Conservation (phyloP, 2,888 invertebrate genomes). For the Plebejus melissa region DNA sequence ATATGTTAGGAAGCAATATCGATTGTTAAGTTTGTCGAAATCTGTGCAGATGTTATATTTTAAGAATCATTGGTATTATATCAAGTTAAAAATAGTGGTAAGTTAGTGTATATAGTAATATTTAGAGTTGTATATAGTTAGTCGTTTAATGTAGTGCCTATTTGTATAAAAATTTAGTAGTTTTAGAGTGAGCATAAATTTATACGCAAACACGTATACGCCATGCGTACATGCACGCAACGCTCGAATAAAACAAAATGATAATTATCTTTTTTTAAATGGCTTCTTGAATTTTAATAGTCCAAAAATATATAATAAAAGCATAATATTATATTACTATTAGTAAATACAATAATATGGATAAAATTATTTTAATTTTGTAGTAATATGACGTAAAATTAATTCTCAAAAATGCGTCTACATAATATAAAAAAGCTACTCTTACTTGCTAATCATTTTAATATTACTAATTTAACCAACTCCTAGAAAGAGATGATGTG, state of each 20-base stretch:
- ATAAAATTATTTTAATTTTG: not conserved
- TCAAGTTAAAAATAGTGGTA: constrained; percentile 13
- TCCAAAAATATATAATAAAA: no score
- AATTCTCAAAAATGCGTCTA: not conserved
- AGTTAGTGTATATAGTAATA: constrained; percentile 6
- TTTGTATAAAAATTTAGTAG: not conserved
- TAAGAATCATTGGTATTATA: constrained; percentile 23
- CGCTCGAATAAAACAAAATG: not conserved
- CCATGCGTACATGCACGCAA: not conserved
- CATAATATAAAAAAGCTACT: no score
- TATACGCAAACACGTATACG: not conserved
- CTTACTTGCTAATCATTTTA: no score
- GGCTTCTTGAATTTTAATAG: not conserved
- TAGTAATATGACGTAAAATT: not conserved
- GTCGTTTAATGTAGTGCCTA: not conserved
- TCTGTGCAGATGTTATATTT: constrained; percentile 17
- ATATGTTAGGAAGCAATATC: constrained; percentile 58
- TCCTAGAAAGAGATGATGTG: not conserved
- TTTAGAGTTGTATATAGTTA: constrained; percentile 3
- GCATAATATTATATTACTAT: no score
- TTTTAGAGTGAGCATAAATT: not conserved
- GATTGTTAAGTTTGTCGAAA: constrained; percentile 63
- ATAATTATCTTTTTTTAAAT: not conserved
- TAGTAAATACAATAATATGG: not conserved
- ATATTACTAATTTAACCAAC: not conserved